phyloP scores from a whole-genome alignment of 2,797 vertebrate genomes.

The Buphagus erythrorhynchus region DNA sequence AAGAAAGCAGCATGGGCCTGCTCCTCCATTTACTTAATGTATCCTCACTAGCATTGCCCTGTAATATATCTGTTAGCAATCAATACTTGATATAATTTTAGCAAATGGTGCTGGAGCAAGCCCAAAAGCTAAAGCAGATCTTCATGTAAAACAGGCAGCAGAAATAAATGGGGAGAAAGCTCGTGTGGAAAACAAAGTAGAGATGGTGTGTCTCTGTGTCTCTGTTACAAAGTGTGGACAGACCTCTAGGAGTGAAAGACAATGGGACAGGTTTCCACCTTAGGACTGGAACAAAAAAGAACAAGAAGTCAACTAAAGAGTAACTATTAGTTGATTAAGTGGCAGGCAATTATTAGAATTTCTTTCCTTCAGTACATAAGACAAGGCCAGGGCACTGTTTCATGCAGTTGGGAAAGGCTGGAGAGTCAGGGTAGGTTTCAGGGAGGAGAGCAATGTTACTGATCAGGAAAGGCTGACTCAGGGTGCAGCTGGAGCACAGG shows the following conservation, averaged over 20 bases:
- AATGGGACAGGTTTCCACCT: neutral
- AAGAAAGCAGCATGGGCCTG: neutral
- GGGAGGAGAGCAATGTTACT: neutral
- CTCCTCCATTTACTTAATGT: neutral
- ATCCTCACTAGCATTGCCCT: neutral
- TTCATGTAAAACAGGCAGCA: neutral
- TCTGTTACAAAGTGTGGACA: neutral
- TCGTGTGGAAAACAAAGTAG: neutral
- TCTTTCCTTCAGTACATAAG: neutral
- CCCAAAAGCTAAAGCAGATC: neutral
- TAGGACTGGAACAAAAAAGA: neutral
- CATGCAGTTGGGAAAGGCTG: accelerated
- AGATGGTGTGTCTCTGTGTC: neutral
- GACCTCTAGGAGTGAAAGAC: neutral
- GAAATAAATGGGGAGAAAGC: neutral
- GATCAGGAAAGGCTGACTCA: neutral
- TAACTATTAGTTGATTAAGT: neutral
- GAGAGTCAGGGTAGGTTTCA: neutral
- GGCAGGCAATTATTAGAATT: neutral
- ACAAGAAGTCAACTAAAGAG: neutral
- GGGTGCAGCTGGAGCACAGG: neutral
- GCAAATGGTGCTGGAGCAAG: neutral
- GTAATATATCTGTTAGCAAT: neutral
- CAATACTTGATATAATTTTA: constrained; percentile 5
- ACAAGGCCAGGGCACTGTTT: neutral